Conservation (phyloP, 1,140 invertebrate genomes). For the Drosophila persimilis region DNA sequence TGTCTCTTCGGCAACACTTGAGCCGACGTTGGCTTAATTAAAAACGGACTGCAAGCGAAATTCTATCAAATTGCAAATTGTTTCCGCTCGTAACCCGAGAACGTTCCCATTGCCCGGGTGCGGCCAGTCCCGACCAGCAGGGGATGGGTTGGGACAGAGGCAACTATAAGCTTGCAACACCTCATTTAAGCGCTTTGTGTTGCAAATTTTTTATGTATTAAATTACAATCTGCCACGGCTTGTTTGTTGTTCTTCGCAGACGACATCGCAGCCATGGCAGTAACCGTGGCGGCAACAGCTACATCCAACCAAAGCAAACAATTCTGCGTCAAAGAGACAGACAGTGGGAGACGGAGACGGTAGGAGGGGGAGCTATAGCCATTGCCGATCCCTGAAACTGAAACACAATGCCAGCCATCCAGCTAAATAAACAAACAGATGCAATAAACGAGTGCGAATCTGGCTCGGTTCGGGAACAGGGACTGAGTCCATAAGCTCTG, state of each 20-base stretch:
- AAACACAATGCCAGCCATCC: slow-evolving; percentile 70
- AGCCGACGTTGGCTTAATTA: slow-evolving; percentile 66
- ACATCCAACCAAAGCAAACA: slow-evolving; percentile 51
- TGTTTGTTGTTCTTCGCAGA: slow-evolving; percentile 45
- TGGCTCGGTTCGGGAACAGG: slow-evolving; percentile 14
- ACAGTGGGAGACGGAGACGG: slow-evolving; percentile 15
- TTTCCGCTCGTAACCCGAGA: slow-evolving; percentile 71
- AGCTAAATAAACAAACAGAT: slow-evolving; percentile 71
- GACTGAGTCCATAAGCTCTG: neutral
- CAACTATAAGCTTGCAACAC: slow-evolving; percentile 71
- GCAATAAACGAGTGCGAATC: slow-evolving; percentile 44
- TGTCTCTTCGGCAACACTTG: slow-evolving; percentile 30
- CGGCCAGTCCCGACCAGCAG: slow-evolving; percentile 19
- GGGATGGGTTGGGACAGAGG: slow-evolving; percentile 13
- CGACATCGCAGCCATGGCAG: slow-evolving; percentile 18
- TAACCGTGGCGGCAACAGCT: slow-evolving; percentile 17
- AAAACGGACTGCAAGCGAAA: slow-evolving; percentile 64
- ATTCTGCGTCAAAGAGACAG: slow-evolving; percentile 27
- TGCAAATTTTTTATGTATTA: slow-evolving; percentile 73
- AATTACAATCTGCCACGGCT: slow-evolving; percentile 74
- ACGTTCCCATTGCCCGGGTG: slow-evolving; percentile 17
- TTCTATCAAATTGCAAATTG: slow-evolving; percentile 80
- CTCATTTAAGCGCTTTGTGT: slow-evolving; percentile 78
- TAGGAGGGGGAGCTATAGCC: neutral
- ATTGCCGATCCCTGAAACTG: slow-evolving; percentile 60